Conservation (phyloP, 2,797 vertebrate genomes). For the Hyperoplus lanceolatus region DNA sequence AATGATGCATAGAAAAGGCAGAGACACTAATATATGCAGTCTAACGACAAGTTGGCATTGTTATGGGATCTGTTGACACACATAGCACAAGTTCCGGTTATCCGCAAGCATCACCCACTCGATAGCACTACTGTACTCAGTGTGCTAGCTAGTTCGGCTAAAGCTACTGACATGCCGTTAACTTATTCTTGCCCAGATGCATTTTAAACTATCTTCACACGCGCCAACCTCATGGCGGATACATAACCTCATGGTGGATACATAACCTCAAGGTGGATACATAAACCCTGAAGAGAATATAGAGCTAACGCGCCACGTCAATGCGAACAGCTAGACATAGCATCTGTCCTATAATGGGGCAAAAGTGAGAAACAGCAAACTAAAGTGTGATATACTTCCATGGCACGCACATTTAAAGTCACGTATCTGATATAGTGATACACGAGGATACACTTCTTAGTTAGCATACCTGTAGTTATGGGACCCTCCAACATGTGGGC, state of each 20-base stretch:
- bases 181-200: fast-evolving
- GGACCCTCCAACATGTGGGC: constrained; percentile 1
- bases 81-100: constrained; percentile 44
- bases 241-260: background rate
- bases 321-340: constrained; percentile 6
- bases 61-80: background rate
- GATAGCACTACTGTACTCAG: constrained; percentile 16
- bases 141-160: constrained; percentile 1
- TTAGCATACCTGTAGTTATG: constrained; percentile 3
- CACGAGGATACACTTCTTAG: background rate
- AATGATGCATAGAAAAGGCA: background rate
- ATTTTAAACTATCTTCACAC: background rate
- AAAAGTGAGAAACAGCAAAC: background rate
- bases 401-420: fast-evolving
- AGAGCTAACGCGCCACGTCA: constrained; percentile 8
- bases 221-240: background rate
- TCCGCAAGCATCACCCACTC: constrained; percentile 26
- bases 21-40: fast-evolving
- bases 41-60: background rate
- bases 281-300: background rate
- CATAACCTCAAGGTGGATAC: background rate
- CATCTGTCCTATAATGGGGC: background rate
- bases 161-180: background rate
- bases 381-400: fast-evolving
- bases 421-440: fast-evolving